Base-by-base conservation (phyloP, 2,888 invertebrate species). In the Ochropacha duplaris region DNA sequence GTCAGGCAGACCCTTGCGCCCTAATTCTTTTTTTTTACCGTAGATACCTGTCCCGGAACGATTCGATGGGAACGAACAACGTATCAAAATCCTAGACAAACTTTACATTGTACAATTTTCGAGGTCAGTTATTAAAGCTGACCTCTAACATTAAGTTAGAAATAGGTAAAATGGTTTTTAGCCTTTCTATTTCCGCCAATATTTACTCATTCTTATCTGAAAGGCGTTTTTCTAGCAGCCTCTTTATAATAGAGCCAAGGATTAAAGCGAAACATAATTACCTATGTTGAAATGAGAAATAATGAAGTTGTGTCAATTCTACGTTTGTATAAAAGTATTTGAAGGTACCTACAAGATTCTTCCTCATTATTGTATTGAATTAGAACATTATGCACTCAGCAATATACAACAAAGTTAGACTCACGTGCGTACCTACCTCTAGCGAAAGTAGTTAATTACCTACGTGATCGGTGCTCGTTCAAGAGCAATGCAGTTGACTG, bases 51-150 rank as follows among this genome's bases (percentile, higher is more conserved):
- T 78, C 74, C 74, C 77, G 76, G 78, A 79, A 86, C 83, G 86
- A 85, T 90, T 86, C 85, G 89, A 88, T 79, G 88, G 88, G 86
- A 88, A 90, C 80, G 77, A 71, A 71, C 71, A 72, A 63, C 67
- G 56, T 59, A 59, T 62, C 44, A 55, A 60, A 52, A 19, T 52
- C 19, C 55, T 49, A 64, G 60, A 31, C 50, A 57, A 61, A 57
- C 61, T 59, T 55, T 62, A 57, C 63, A 65, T 68, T 69, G 64
- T 66, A 54, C 54, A 55, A 58, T 54, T 28, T 51, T 60, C 61
- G 55, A 66, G 69, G 64, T 67, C 69, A 64, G 64, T 64, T 63
- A 65, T 62, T 62, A 59, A n/a, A n/a, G n/a, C n/a, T n/a, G n/a
- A n/a, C n/a, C n/a, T n/a, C n/a, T n/a, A n/a, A n/a, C n/a, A n/a